Conservation (phyloP, 1,140 invertebrate species). For the Phthorimaea operculella region DNA sequence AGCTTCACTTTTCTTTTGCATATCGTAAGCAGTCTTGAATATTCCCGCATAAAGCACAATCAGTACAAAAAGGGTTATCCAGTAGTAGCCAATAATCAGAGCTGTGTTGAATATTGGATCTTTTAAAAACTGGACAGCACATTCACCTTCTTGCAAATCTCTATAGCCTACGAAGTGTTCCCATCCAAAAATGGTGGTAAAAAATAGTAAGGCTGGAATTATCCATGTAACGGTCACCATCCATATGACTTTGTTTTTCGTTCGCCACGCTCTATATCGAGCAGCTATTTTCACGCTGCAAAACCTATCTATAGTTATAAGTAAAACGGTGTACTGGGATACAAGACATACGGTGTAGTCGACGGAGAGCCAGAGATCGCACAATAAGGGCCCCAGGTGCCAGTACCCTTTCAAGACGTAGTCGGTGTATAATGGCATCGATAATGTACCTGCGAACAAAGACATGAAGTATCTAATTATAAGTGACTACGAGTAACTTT, state of each 20-base stretch:
- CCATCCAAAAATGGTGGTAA: conserved; percentile 99
- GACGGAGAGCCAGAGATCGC: conserved; percentile 98
- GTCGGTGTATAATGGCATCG: conserved; percentile 96
- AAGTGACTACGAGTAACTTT: neutral
- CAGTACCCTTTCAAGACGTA: conserved; percentile 97
- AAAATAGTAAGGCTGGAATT: conserved; percentile 95
- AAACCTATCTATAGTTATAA: conserved; percentile 98
- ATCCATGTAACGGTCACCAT: conserved; percentile 99
- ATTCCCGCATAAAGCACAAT: conserved; percentile 97
- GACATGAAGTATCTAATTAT: neutral
- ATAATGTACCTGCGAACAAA: conserved; percentile 81
- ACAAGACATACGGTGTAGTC: conserved; percentile 99
- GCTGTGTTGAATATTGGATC: conserved; percentile 98
- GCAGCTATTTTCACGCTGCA: conserved; percentile 99
- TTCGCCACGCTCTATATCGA: conserved; percentile 96
- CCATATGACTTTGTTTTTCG: conserved; percentile 90
- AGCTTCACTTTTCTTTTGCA: conserved; percentile 97
- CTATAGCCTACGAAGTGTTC: conserved; percentile 95
- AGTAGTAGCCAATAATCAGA: conserved; percentile 98
- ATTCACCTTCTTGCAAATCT: conserved; percentile 88
- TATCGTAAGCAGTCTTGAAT: conserved; percentile 97
- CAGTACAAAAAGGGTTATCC: conserved; percentile 93
- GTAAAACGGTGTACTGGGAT: conserved; percentile 98
- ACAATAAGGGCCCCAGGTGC: conserved; percentile 95
- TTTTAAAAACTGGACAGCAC: conserved; percentile 97